Base-by-base conservation (phyloP, 1,140 invertebrate genomes). In the Drosophila subobscura region DNA sequence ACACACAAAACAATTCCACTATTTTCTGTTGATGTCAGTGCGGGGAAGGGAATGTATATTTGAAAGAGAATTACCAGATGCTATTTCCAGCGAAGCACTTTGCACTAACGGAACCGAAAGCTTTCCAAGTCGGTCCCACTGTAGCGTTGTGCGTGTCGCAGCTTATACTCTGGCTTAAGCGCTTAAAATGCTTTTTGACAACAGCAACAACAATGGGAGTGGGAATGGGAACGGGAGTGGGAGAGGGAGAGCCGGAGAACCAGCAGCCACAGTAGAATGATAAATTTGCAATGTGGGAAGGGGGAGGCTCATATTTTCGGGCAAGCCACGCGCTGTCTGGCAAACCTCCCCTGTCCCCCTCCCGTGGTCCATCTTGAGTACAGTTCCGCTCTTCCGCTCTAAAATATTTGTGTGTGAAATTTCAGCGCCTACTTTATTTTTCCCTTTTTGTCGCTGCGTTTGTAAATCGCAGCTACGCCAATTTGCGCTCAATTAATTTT, bases 401-500 rank as follows among this genome's bases (percentile, higher is more conserved):
- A 47, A 46, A 14, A 44, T 52, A 60, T 72, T 20, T 20, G 50
- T 73, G 73, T 63, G 51, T 72, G 51, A 68, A 77, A 65, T 77
- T 79, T 77, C 53, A 70, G 73, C 59, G 77, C 64, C 77, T 67
- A 60, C 67, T 84, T 79, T 46, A 29, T 40, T 68, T 49, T 37
- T 12, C 52, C 8, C 33, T 44, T 56, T 40, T 71, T 46, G 50
- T 74, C 14, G 33, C 20, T 16, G 16, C 14, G 44, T 37, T 25
- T 67, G 57, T 74, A 85, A 86, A 85, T 85, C 81, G 57, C 58
- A 74, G 50, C 70, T 54, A 40, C 65, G 72, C 73, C 83, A 85
- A 85, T 85, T 85, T 85, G 81, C 83, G 81, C 81, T 88, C 81
- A 85, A 85, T 85, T 85, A 85, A 85, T 86, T 88, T 81, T 77